Evolutionary conservation across 2,888 invertebrate species (phyloP).

Genomic region (Bhutanitis thaidina): DNA sequence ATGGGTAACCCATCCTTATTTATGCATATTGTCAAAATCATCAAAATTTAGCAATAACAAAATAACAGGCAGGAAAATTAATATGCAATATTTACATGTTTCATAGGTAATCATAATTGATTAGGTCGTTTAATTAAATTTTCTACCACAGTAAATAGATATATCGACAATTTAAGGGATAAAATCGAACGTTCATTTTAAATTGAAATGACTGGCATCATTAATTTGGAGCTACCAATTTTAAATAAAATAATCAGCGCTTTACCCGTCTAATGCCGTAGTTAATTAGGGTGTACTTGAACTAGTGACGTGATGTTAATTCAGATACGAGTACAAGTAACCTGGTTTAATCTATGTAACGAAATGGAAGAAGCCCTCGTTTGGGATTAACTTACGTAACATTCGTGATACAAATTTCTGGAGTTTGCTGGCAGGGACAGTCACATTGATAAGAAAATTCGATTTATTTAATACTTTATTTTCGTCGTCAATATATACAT

Average conservation of each 20-base stretch:
- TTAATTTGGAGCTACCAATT: constrained; percentile 53
- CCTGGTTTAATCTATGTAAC: constrained; percentile 11
- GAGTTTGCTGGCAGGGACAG: no score
- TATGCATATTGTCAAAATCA: no score
- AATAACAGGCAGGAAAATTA: constrained; percentile 13
- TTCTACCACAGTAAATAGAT: constrained; percentile 43
- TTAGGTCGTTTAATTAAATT: constrained; percentile 35
- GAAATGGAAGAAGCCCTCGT: constrained; percentile 10
- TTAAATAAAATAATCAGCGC: constrained; percentile 47
- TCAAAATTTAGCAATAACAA: neutral
- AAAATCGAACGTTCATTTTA: constrained; percentile 45
- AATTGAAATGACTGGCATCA: constrained; percentile 50
- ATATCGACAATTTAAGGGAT: constrained; percentile 46
- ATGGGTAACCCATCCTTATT: no score
- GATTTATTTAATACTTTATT: no score
- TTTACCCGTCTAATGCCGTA: constrained; percentile 54
- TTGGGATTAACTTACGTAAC: neutral
- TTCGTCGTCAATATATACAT: no score
- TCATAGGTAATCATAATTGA: constrained; percentile 20
- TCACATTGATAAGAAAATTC: no score
- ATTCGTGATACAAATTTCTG: neutral
- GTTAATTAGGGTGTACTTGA: constrained; percentile 66
- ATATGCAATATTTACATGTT: constrained; percentile 17
- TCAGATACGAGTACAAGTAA: neutral
- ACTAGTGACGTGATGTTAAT: constrained; percentile 22